Conservation (phyloP, 2,113 vertebrate genomes). For the Ageneiosus marmoratus region DNA sequence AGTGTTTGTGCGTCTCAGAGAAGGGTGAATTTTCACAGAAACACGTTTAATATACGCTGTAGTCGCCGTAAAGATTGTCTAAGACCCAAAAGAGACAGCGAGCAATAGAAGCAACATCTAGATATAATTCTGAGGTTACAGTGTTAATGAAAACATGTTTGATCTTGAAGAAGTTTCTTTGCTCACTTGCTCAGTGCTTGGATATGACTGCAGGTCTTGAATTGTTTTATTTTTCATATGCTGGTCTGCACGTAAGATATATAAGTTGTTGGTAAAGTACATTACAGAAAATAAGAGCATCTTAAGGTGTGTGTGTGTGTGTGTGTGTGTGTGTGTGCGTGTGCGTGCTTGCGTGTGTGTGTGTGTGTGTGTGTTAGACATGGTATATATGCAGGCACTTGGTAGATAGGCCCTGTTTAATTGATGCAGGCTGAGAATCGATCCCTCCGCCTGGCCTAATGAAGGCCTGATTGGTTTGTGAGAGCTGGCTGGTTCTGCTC, state of each 20-base stretch:
- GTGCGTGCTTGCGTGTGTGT: neutral
- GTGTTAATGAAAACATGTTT: neutral
- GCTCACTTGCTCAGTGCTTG: neutral
- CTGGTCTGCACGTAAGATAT: neutral
- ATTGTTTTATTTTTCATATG: neutral
- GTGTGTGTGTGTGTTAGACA: constrained; percentile 40
- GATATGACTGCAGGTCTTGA: neutral
- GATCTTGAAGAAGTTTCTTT: neutral
- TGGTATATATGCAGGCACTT: constrained; percentile 42
- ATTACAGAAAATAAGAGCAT: constrained; percentile 1
- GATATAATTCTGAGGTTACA: neutral
- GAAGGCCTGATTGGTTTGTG: constrained; percentile 85
- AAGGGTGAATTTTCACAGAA: constrained; percentile 50
- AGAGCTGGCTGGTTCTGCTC: constrained; percentile 82
- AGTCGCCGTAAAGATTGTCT: neutral
- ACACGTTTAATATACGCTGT: neutral
- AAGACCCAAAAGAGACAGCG: neutral
- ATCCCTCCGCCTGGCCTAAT: constrained; percentile 81
- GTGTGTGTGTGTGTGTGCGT: neutral
- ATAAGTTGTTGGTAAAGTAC: neutral
- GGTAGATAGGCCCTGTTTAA: constrained; percentile 74
- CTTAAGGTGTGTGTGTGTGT: neutral
- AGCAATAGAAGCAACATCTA: neutral
- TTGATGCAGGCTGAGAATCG: constrained; percentile 82
- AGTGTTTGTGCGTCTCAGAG: constrained; percentile 62